Base-by-base conservation (phyloP, 2,888 invertebrate genomes). In the Athalia cordata region DNA sequence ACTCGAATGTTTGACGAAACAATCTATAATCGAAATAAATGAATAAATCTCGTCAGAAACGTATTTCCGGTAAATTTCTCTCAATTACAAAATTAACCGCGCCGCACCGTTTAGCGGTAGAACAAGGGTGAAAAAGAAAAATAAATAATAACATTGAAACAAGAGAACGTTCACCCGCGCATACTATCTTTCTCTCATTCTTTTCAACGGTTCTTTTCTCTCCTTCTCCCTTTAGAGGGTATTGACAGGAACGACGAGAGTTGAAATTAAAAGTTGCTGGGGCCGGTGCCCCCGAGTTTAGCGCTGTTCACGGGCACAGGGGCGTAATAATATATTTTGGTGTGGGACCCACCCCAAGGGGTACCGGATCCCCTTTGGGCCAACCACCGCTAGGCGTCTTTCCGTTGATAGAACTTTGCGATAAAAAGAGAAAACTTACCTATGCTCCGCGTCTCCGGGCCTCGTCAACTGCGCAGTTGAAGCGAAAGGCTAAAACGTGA, bases 381-480 rank as follows among this genome's bases (percentile, higher is more conserved):
- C 13, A 50, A 49, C 50, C 50, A 47, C 50, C 50, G 67, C 11
- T 67, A 49, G 50, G 13, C 50, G 5, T 49, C 47, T 67, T 49
- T 7, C n/a, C 49, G 7, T 52, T 50, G 7, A 11, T 57, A 49
- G 6, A 59, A 67, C 49, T 61, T 49, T 13, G 57, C 59, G 79
- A 45, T 70, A 45, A 72, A 52, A 79, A 81, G 76, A 77, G 81
- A 65, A 83, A 84, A 88, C 88, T 88, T 83, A 89, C 88, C 88
- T 86, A 86, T 86, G 83, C 83, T 84, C 83, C 85, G 82, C 86
- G 86, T 87, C 83, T 84, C 83, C 81, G 84, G 84, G 84, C 84
- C 82, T 82, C 84, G 84, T 84, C 85, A 88, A 89, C 88, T 88
- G 88, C 88, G 88, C 89, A 89, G 87, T 89, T 86, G 84, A 81